Evolutionary conservation across 2,113 vertebrate species (phyloP).

Genomic region (Oncorhynchus nerka): DNA sequence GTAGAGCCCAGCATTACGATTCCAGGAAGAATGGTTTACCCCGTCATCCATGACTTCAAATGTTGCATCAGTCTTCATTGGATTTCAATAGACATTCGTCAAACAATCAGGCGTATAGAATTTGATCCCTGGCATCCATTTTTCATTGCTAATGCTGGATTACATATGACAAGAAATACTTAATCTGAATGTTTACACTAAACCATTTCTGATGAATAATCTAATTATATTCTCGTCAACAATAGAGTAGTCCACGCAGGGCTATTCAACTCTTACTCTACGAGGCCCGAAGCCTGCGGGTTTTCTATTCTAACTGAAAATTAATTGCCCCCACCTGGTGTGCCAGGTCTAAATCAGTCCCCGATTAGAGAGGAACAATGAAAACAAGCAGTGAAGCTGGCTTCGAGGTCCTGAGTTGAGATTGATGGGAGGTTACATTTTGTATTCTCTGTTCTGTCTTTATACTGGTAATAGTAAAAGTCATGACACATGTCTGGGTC

Average conservation of each 20-base stretch:
- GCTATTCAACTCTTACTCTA: too few species aligned
- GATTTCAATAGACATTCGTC: slow-evolving; percentile 45
- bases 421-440: too few species aligned
- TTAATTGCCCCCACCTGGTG: too few species aligned
- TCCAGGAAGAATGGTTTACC: slow-evolving; percentile 57
- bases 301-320: too few species aligned
- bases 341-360: too few species aligned
- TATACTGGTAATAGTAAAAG: too few species aligned
- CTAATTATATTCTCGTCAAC: slow-evolving; percentile 25
- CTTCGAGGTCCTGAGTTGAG: too few species aligned
- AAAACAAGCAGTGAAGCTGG: too few species aligned
- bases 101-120: slow-evolving; percentile 32
- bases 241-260: background rate
- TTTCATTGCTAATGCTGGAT: slow-evolving; percentile 29
- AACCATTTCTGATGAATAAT: slow-evolving; percentile 23
- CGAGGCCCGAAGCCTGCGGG: too few species aligned
- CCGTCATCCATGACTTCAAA: slow-evolving; percentile 46
- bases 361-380: too few species aligned
- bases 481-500: too few species aligned
- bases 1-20: slow-evolving; percentile 30
- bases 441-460: too few species aligned
- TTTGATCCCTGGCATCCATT: slow-evolving; percentile 28
- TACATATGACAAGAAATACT: slow-evolving; percentile 15
- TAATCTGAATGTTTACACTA: slow-evolving; percentile 28
- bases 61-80: slow-evolving; percentile 52